Percentiles rank a stretch among this genome's conserved stretches.
phyloP scores from a whole-genome alignment of 2,113 vertebrate genomes.

The Aleadryas rufinucha region DNA sequence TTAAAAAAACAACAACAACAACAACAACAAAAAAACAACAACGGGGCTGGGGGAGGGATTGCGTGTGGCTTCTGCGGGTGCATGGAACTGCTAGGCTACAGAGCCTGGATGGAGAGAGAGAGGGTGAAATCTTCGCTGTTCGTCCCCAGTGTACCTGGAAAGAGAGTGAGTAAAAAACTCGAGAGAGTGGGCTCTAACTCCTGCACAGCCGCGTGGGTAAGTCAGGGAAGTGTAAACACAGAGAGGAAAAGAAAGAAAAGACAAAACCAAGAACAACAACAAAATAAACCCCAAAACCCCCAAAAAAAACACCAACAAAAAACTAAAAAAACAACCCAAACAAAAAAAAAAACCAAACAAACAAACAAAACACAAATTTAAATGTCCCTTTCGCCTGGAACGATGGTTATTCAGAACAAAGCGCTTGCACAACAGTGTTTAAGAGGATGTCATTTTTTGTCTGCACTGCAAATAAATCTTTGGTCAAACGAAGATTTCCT shows the following conservation, averaged over 20 bases:
- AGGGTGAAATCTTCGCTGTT: background rate
- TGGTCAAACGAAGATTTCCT: background rate
- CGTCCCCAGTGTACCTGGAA: background rate
- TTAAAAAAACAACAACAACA: too few species aligned
- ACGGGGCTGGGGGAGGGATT: background rate
- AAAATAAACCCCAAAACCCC: too few species aligned
- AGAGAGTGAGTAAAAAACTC: background rate
- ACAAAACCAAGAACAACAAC: background rate
- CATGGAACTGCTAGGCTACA: background rate
- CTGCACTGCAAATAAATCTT: background rate
- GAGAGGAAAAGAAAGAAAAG: too few species aligned
- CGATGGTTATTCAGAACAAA: background rate
- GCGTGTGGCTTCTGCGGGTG: background rate
- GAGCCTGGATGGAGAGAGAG: background rate
- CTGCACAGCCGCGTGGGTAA: background rate
- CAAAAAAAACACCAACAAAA: too few species aligned
- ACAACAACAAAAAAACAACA: too few species aligned
- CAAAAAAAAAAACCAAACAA: too few species aligned
- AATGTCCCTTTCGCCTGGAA: background rate
- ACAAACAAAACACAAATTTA: background rate
- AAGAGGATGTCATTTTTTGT: background rate
- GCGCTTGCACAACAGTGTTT: background rate
- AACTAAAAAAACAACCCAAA: too few species aligned
- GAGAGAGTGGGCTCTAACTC: background rate
- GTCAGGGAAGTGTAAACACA: background rate